phyloP scores from a whole-genome alignment of 2,113 vertebrate species.

The Nyctibius bracteatus region DNA sequence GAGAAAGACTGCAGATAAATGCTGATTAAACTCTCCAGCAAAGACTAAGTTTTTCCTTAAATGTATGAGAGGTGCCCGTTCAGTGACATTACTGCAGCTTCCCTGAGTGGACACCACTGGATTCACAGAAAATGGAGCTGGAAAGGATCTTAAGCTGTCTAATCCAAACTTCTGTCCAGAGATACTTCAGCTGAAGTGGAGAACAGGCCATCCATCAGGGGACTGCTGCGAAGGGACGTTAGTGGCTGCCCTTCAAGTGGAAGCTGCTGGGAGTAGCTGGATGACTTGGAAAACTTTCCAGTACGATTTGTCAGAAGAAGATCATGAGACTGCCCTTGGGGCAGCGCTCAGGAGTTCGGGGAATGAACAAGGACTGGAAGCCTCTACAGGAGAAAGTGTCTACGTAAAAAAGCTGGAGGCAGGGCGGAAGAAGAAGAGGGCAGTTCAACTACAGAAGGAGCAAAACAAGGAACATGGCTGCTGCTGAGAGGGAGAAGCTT shows the following conservation, averaged over 20 bases:
- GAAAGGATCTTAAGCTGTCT: background rate
- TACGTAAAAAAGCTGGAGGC: background rate
- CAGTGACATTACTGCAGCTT: background rate
- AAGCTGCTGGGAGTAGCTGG: background rate
- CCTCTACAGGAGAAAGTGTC: background rate
- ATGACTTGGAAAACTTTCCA: background rate
- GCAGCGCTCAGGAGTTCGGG: background rate
- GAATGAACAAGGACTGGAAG: background rate
- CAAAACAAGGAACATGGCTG: background rate
- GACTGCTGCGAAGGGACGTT: fast-evolving
- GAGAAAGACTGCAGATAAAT: background rate
- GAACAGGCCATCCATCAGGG: background rate
- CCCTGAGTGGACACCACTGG: background rate
- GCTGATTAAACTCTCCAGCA: background rate
- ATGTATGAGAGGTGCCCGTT: background rate
- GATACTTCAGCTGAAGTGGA: background rate
- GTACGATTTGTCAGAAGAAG: background rate
- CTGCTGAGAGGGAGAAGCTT: background rate
- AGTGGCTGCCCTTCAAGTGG: background rate
- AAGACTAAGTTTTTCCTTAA: background rate
- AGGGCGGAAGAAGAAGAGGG: background rate
- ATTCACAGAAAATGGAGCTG: background rate
- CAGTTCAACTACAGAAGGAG: background rate
- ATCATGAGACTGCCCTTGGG: background rate
- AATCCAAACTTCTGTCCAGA: background rate